These are phyloP conservation scores for Meiosimyza decipiens DNA, from an alignment of 2,888 invertebrate species.

Conservation along the genomic window DNA sequence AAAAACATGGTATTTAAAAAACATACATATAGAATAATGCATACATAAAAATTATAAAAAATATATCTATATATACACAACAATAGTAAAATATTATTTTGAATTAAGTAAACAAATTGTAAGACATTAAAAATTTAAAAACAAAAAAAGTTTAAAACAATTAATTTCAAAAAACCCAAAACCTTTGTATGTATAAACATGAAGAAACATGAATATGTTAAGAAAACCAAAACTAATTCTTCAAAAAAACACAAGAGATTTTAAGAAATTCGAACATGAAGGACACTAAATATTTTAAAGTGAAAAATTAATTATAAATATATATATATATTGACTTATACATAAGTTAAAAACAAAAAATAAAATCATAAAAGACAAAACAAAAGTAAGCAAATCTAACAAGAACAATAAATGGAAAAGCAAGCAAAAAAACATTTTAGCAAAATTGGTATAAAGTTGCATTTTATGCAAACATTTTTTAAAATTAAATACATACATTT, in stretches of 20 bases:
- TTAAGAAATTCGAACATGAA: too few species aligned
- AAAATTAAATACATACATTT: not conserved
- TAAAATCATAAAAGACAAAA: constrained; percentile 34
- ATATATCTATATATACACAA: constrained; percentile 45
- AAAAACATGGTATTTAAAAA: constrained; percentile 11
- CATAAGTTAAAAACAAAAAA: constrained; percentile 48
- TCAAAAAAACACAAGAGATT: not conserved
- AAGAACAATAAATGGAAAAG: constrained; percentile 3
- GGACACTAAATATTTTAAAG: not conserved
- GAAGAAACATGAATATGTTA: constrained; percentile 26
- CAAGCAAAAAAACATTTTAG: constrained; percentile 32
- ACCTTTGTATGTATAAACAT: constrained; percentile 19
- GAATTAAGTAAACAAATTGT: constrained; percentile 39
- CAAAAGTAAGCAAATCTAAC: constrained; percentile 22
- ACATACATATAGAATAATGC: constrained; percentile 38
- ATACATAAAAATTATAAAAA: constrained; percentile 18
- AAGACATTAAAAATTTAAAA: constrained; percentile 16
- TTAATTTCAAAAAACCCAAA: constrained; percentile 14
- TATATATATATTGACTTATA: constrained; percentile 44
- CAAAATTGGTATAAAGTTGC: constrained; percentile 29
- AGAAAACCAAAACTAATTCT: constrained; percentile 37
- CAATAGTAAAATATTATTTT: constrained; percentile 59
- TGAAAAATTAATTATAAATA: not conserved
- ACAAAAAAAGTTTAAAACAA: not conserved
- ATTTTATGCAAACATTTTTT: constrained; percentile 13